Conservation (phyloP, 92 coral and sea anemone genomes). For the Zoanthus solanderi region DNA sequence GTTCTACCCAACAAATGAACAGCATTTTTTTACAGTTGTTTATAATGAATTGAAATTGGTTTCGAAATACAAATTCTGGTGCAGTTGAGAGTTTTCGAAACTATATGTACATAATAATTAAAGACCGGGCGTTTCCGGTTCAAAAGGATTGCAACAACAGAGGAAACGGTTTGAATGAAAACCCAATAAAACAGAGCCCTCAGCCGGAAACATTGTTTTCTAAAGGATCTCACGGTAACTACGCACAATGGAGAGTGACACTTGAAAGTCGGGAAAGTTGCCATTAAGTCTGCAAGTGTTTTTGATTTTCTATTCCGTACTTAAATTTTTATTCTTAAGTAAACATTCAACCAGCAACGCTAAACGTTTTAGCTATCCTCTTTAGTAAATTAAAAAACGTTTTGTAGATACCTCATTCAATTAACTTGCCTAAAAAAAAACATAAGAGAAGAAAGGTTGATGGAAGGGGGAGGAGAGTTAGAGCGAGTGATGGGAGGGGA, state of each 20-base stretch:
- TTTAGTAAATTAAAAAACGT: too few relatives aligned
- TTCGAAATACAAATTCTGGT: neutral
- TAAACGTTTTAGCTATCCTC: too few relatives aligned
- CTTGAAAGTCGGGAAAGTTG: slow-evolving; percentile 24
- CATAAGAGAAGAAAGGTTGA: too few relatives aligned
- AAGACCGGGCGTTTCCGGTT: slow-evolving; percentile 36
- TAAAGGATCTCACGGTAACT: slow-evolving; percentile 1
- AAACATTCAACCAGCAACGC: neutral
- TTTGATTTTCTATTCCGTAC: neutral
- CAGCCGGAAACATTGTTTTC: slow-evolving; percentile 42
- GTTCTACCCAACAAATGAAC: neutral
- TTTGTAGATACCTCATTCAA: too few relatives aligned
- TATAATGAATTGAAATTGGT: neutral
- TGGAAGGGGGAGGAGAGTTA: too few relatives aligned
- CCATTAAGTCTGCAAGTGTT: slow-evolving; percentile 22
- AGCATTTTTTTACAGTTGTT: neutral
- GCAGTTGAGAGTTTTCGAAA: neutral
- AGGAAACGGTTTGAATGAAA: slow-evolving; percentile 24
- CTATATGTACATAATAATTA: neutral
- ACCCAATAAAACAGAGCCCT: neutral
- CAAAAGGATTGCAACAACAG: slow-evolving; percentile 2
- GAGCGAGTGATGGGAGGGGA: too few relatives aligned
- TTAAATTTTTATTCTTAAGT: slow-evolving; percentile 1
- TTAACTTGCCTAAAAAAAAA: too few relatives aligned
- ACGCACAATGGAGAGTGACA: slow-evolving; percentile 20